Conservation (phyloP, 2,888 invertebrate genomes). For the Ypsolopha scabrella region DNA sequence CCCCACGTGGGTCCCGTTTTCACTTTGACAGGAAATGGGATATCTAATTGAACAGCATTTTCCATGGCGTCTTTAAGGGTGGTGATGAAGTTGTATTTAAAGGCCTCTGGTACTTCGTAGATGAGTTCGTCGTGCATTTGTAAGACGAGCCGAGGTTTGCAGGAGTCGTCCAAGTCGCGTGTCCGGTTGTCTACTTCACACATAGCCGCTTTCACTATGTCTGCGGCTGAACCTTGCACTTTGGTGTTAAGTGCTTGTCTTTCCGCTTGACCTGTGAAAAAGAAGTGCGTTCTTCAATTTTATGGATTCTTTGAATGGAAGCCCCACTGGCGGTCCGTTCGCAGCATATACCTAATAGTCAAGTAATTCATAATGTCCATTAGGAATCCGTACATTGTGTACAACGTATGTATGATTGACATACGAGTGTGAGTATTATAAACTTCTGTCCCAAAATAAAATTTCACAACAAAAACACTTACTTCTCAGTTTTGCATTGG, state of each 20-base stretch:
- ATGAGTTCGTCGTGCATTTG: slow-evolving; percentile 98
- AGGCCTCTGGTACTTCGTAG: slow-evolving; percentile 81
- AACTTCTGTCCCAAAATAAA: no score
- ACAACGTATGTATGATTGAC: no score
- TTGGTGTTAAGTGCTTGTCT: slow-evolving; percentile 97
- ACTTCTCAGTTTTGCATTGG: slow-evolving; percentile 62
- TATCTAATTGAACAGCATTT: slow-evolving; percentile 75
- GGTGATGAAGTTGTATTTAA: slow-evolving; percentile 67
- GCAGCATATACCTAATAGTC: no score
- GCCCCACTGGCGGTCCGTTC: no score
- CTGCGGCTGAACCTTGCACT: slow-evolving; percentile 97
- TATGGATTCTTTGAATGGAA: no score
- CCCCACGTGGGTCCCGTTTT: slow-evolving; percentile 90
- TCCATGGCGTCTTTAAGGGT: slow-evolving; percentile 87
- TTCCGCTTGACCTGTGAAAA: slow-evolving; percentile 81
- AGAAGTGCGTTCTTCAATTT: no score
- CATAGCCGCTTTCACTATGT: slow-evolving; percentile 94
- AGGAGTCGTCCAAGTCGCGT: slow-evolving; percentile 35
- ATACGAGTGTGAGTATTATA: no score
- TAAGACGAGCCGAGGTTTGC: slow-evolving; percentile 78
- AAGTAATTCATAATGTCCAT: no score
- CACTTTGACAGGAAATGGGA: slow-evolving; percentile 89
- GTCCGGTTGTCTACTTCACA: slow-evolving; percentile 76
- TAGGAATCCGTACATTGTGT: neutral
- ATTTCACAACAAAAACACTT: no score